Base-by-base conservation (phyloP, 2,888 invertebrate genomes). In the Diploptera punctata region DNA sequence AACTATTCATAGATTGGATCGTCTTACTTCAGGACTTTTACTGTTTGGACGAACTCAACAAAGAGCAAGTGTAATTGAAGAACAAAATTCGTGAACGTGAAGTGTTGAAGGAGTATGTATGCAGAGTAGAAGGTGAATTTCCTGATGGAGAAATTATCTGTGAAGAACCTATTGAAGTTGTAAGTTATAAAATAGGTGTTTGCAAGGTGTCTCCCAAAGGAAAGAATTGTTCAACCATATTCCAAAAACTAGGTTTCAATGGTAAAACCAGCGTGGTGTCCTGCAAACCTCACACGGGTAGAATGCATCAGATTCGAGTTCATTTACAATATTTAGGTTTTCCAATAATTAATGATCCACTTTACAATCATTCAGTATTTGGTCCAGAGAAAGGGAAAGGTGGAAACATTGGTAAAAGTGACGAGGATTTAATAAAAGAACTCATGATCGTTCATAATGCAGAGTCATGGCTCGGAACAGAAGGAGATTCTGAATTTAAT, bases 241-340 rank as follows among this genome's bases (percentile, higher is more conserved):
- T 99, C 87, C 91, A 94, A 82, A 90, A 94, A 80, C 84, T 99
- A 68, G 94, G 94, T 31, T 96, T 88, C 85, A 95, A 98, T 83
- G 91, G 92, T 1, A 92, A 91, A 80, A 93, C 95, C 0, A 98
- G 98, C 80, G 94, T 98, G 31, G 97, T 99, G 9, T 88, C 94
- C 43, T 98, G 98, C 85, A 91, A 92, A 80, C 99, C 99, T 0
- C 92, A 93, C 80, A 99, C 99, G 0, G 99, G 99, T 1, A 87
- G 99, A 76, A 99, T 99, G 92, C 99, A 99, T 83, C 99, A 99
- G 86, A 99, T 99, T 78, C 89, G 99, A 76, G 98, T 99, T 38
- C 99, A 99, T 84, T 88, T 99, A 75, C 99, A 99, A 84, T 99
- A 94, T 84, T 87, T 99, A 79, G 99, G 99, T 54, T 95, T 93